Evolutionary conservation across 2,797 vertebrate species (phyloP).

Genomic region (Fratercula arctica): DNA sequence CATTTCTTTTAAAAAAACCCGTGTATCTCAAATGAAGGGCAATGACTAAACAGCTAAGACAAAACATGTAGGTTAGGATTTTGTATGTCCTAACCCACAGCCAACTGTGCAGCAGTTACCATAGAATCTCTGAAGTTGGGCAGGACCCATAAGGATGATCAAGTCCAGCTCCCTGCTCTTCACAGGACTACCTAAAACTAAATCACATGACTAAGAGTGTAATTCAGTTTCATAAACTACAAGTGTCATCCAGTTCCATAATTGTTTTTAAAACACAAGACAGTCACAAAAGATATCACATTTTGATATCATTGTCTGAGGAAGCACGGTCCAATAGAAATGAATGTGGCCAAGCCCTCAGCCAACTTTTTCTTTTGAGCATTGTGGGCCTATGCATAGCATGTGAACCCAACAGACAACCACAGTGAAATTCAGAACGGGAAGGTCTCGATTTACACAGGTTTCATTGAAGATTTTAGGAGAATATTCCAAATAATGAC

Average conservation of each 20-base stretch:
- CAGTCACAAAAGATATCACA: neutral
- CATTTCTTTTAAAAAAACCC: neutral
- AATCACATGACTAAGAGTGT: neutral
- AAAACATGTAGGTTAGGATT: neutral
- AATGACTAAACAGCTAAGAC: neutral
- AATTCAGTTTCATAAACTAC: neutral
- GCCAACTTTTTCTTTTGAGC: neutral
- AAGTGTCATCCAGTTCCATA: neutral
- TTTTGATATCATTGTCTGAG: neutral
- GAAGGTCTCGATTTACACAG: neutral
- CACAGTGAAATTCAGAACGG: neutral
- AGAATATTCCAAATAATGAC: neutral
- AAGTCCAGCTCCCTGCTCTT: neutral
- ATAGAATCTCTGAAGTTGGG: neutral
- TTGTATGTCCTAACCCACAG: neutral
- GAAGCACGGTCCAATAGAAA: neutral
- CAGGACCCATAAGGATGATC: neutral
- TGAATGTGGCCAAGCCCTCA: neutral
- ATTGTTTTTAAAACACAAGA: neutral
- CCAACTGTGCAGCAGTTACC: neutral
- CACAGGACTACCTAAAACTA: neutral
- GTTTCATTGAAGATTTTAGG: neutral
- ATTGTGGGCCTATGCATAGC: neutral
- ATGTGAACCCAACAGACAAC: neutral
- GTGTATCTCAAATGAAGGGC: neutral